Evolutionary conservation across 1,140 invertebrate species (phyloP).

Genomic region (Tetragnatha versicolor): DNA sequence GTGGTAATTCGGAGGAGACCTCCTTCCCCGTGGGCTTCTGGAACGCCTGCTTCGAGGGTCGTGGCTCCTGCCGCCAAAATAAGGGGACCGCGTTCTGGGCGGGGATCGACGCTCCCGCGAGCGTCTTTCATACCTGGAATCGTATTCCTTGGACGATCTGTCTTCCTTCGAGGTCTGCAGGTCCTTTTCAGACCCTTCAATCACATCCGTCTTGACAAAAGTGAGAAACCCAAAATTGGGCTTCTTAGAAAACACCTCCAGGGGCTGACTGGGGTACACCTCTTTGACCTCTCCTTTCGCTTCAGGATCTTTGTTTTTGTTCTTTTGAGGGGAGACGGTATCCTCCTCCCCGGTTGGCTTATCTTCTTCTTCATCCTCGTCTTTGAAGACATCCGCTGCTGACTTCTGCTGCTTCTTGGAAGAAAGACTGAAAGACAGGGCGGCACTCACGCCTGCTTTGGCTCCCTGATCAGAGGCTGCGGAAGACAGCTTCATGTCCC

Average conservation of each 20-base stretch:
- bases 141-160: no score
- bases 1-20: no score
- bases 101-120: no score
- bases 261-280: constrained; percentile 41
- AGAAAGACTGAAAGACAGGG: constrained; percentile 56
- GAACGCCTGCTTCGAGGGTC: not conserved
- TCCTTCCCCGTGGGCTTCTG: not conserved
- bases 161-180: no score
- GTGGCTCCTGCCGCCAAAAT: not conserved
- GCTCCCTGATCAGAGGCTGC: not conserved
- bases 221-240: constrained; percentile 53
- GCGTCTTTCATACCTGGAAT: no score
- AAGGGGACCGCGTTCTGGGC: no score
- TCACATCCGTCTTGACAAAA: constrained; percentile 48
- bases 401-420: constrained; percentile 53
- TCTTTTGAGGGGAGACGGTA: not conserved
- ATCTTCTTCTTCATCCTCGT: constrained; percentile 46
- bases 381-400: constrained; percentile 35
- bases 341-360: not conserved
- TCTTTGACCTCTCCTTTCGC: constrained; percentile 1
- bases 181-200: constrained; percentile 33
- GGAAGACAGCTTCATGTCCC: not conserved
- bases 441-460: constrained; percentile 2
- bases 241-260: constrained; percentile 39
- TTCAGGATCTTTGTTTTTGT: not conserved